phyloP scores from a whole-genome alignment of 2,113 vertebrate species.

The Brienomyrus longianalis region DNA sequence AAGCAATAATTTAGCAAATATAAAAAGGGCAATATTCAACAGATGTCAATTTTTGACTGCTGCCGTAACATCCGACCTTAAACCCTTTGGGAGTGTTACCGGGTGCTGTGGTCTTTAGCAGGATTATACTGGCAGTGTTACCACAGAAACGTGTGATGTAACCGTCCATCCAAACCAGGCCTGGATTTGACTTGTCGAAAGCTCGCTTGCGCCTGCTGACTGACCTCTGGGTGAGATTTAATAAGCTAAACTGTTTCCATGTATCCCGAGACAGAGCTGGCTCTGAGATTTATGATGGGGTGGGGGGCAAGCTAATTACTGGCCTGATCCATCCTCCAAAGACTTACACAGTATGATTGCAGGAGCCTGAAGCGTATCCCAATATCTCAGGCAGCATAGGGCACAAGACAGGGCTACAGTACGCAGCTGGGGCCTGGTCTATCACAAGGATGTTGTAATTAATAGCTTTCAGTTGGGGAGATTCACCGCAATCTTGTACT shows the following conservation, averaged over 20 bases:
- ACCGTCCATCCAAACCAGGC: neutral
- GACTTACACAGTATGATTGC: neutral
- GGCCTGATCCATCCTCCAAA: neutral
- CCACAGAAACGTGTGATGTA: neutral
- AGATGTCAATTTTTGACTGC: neutral
- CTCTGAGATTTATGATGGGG: neutral
- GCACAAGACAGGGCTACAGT: neutral
- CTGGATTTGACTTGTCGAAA: neutral
- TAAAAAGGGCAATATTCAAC: neutral
- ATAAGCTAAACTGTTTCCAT: neutral
- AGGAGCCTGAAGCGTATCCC: neutral
- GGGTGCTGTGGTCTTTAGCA: neutral
- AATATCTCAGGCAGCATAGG: neutral
- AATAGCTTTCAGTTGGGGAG: neutral
- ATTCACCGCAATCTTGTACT: neutral
- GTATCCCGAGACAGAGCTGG: neutral
- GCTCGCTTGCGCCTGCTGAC: neutral
- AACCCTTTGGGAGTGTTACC: neutral
- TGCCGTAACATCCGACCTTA: neutral
- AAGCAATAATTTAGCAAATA: neutral
- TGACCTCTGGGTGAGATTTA: neutral
- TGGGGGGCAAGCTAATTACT: neutral
- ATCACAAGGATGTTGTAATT: neutral
- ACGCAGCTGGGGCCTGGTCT: neutral
- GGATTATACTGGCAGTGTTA: neutral